Evolutionary conservation across 2,113 vertebrate species (phyloP).

Genomic region (Phainopepla nitens): DNA sequence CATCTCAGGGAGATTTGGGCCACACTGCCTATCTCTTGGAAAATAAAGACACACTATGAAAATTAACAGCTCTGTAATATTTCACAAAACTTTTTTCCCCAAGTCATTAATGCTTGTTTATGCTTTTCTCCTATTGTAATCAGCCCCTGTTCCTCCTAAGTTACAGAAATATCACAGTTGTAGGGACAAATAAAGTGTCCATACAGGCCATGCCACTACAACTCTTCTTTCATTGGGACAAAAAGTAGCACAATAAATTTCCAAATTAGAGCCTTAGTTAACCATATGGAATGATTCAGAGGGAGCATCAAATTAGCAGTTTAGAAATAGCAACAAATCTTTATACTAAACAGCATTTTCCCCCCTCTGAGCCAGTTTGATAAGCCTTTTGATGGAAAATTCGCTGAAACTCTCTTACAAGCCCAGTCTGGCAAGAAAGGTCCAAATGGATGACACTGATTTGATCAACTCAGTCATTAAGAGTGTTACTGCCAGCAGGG

Average conservation of each 20-base stretch:
- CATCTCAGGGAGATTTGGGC: background rate
- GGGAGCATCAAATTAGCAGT: background rate
- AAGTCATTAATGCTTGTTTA: background rate
- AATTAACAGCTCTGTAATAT: background rate
- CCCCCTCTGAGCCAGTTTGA: background rate
- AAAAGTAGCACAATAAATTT: background rate
- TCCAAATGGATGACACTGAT: conserved; percentile 6
- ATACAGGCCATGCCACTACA: background rate
- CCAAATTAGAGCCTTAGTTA: background rate
- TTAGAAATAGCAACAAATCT: background rate
- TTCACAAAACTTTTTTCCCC: background rate
- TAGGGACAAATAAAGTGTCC: background rate
- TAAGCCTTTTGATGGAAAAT: background rate
- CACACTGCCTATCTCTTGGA: background rate
- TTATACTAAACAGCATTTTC: background rate
- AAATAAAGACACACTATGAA: background rate
- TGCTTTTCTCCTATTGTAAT: background rate
- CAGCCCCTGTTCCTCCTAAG: background rate
- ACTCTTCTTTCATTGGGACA: background rate
- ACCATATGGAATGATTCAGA: background rate
- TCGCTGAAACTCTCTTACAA: background rate
- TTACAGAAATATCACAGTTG: background rate
- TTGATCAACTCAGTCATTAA: conserved; percentile 36
- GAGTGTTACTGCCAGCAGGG: background rate
- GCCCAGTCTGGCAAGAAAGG: background rate